Percentiles rank a stretch among this genome's conserved stretches.
phyloP scores from a whole-genome alignment of 2,797 vertebrate species.

The Anolis apletophallus region DNA sequence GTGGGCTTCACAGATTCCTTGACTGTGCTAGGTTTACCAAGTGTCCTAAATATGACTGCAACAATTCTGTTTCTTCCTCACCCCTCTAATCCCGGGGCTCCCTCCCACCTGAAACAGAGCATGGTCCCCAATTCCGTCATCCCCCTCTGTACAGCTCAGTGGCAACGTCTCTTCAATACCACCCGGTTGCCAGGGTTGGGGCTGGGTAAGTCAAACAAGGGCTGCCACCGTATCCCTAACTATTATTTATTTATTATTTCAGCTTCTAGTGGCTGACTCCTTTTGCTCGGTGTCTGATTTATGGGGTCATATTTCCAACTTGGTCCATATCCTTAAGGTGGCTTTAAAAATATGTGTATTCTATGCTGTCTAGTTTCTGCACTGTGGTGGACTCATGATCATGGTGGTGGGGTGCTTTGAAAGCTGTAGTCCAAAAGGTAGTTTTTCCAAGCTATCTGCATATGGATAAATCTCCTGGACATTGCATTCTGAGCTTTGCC shows the following conservation, averaged over 20 bases:
- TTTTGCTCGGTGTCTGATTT: constrained; percentile 17
- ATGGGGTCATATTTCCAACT: constrained; percentile 1
- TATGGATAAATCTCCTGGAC: background rate
- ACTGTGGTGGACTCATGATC: background rate
- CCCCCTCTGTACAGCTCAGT: constrained; percentile 87
- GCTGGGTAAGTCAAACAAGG: constrained; percentile 76
- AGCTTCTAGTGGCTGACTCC: no score
- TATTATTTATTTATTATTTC: no score
- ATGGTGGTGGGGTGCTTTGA: background rate
- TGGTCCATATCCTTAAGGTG: no score
- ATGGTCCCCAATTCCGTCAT: constrained; percentile 83
- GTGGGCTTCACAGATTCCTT: background rate
- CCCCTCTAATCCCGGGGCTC: constrained; percentile 4
- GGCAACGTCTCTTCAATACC: constrained; percentile 88
- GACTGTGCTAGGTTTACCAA: background rate
- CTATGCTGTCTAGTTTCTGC: background rate
- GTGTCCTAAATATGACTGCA: background rate
- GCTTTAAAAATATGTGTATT: background rate
- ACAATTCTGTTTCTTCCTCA: background rate
- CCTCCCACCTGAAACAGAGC: constrained; percentile 73
- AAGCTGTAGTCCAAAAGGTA: background rate
- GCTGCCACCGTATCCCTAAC: no score
- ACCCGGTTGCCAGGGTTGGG: constrained; percentile 86
- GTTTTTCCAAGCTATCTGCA: no score
- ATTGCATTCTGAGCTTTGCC: background rate